Conservation (phyloP, 2,113 vertebrate species). For the Sphaerodactylus townsendi region DNA sequence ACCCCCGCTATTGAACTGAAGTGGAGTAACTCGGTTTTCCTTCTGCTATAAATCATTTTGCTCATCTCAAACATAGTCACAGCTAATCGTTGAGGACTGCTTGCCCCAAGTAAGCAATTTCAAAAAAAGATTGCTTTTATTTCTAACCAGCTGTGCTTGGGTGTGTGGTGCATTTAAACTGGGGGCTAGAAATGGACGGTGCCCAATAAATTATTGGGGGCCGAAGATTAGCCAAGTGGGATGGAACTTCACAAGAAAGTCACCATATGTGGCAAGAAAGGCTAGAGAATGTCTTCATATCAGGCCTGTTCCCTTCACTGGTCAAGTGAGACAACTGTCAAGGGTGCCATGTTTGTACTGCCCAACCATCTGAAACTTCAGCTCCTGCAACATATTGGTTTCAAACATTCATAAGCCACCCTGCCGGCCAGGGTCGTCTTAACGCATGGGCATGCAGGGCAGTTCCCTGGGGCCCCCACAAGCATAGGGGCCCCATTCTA, state of each 20-base stretch:
- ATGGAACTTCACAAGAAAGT: not conserved
- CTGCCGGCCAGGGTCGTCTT: too few relatives aligned
- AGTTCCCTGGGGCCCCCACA: too few relatives aligned
- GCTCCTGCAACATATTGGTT: not conserved
- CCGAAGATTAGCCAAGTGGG: not conserved
- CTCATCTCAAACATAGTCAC: conserved; percentile 43
- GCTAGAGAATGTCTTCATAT: not conserved
- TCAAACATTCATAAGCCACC: not conserved
- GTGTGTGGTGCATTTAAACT: not conserved
- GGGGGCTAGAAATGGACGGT: not conserved
- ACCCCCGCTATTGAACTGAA: conserved; percentile 28
- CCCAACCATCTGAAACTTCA: not conserved
- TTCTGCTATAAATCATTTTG: conserved; percentile 60
- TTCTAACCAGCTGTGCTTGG: not conserved
- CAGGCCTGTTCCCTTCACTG: not conserved
- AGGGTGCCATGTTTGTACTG: not conserved
- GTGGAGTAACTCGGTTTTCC: conserved; percentile 35
- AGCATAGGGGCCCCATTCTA: too few relatives aligned
- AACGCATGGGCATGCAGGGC: too few relatives aligned
- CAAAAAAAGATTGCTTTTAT: conserved; percentile 15
- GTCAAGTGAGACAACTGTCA: not conserved
- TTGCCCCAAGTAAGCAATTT: conserved; percentile 35
- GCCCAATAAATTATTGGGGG: not conserved
- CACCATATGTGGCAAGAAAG: not conserved
- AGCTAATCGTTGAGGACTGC: conserved; percentile 25